phyloP scores from a whole-genome alignment of 2,113 vertebrate genomes.

The Pantherophis guttatus region DNA sequence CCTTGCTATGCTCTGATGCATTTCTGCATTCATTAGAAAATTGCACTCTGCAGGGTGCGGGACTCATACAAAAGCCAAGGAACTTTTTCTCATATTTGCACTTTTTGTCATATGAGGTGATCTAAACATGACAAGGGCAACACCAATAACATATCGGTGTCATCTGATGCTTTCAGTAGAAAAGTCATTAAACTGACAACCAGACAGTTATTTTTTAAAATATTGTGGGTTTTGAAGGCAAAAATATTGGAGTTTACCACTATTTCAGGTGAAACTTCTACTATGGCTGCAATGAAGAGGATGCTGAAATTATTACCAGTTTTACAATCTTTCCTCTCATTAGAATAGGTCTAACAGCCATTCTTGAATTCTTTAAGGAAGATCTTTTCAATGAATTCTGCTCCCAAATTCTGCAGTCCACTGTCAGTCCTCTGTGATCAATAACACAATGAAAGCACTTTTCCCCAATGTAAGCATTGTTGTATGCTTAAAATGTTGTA shows the following conservation, averaged over 20 bases:
- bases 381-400: no score
- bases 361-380: no score
- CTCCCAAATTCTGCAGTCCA: no score
- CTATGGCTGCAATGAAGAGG: no score
- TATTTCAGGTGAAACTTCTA: not conserved
- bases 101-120: not conserved
- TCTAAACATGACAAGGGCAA: not conserved
- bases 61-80: not conserved
- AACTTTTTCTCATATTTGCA: not conserved
- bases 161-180: not conserved
- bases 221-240: not conserved
- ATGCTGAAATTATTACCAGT: no score
- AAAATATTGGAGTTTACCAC: not conserved
- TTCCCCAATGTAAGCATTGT: no score
- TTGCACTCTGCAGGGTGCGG: not conserved
- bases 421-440: no score
- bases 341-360: no score
- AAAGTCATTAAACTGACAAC: not conserved
- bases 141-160: not conserved
- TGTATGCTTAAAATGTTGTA: no score
- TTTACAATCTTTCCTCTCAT: no score
- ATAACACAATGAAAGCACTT: no score
- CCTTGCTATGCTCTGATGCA: not conserved
- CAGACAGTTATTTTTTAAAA: no score
- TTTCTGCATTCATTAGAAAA: not conserved